Evolutionary conservation across 2,113 vertebrate species (phyloP).

Genomic region (Copsychus sechellarum): DNA sequence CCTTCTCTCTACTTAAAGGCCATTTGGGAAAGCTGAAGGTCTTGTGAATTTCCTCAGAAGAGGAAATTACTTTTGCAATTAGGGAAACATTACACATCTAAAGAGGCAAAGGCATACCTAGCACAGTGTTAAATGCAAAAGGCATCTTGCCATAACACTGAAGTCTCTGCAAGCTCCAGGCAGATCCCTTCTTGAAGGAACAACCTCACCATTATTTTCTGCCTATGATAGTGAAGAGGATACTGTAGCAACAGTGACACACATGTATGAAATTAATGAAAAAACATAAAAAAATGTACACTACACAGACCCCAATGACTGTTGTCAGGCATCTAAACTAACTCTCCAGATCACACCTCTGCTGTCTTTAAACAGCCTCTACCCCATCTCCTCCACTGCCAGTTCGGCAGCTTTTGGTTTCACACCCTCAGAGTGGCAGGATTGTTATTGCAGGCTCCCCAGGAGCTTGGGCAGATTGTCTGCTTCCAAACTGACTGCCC

Average conservation of each 20-base stretch:
- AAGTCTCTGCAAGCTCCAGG: neutral
- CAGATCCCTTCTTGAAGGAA: neutral
- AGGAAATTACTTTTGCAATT: neutral
- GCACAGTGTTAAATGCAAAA: neutral
- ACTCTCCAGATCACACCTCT: slow-evolving; percentile 63
- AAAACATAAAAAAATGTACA: slow-evolving; percentile 42
- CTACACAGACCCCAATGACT: slow-evolving; percentile 31
- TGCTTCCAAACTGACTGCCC: neutral
- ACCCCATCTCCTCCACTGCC: neutral
- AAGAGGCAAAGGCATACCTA: neutral
- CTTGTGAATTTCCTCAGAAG: neutral
- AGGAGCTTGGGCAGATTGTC: neutral
- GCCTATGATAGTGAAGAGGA: neutral
- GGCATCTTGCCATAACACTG: neutral
- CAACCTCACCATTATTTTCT: neutral
- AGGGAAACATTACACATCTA: neutral
- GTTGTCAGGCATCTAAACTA: slow-evolving; percentile 33
- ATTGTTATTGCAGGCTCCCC: neutral
- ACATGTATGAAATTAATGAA: slow-evolving; percentile 55
- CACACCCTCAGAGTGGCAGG: neutral
- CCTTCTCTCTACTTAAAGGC: neutral
- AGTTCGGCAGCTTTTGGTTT: neutral
- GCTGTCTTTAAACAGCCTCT: neutral
- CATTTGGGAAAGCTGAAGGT: neutral
- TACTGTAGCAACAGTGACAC: slow-evolving; percentile 32